Base-by-base conservation (phyloP, 1,140 invertebrate genomes). In the Physella acuta region DNA sequence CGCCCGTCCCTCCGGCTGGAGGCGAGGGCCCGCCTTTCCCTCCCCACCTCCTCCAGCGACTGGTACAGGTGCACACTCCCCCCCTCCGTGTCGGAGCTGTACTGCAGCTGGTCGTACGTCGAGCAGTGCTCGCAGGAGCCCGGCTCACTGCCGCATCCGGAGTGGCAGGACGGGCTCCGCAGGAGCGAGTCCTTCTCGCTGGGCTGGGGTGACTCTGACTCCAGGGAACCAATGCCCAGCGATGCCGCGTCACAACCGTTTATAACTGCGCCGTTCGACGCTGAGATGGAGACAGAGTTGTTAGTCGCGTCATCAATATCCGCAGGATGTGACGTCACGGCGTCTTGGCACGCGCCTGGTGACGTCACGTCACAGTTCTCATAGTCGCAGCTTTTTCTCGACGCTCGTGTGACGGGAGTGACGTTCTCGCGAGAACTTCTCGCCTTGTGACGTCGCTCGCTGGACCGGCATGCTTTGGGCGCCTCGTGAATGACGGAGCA, bases 401-500 rank as follows among this genome's bases (percentile, higher is more conserved):
- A 31, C 24, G 14, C 30, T 3, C 2, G 34, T 3, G n/a, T 1
- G 1, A 20, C 44, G 31, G 30, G 36, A 1, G 2, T 5, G 5
- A 24, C 2, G 20, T 62, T 24, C 17, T 30, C 8, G n/a, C 2
- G 31, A 16, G 49, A 5, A 16, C 26, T 8, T 14, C 16, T 31
- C 2, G 14, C 14, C 36, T 33, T 64, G 49, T 0, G 20, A 24
- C 31, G 1, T 31, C 16, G 11, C 16, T 51, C 39, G 5, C 2
- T 44, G 26, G 26, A 3, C 16, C 3, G 62, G 2, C 39, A 20
- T 16, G 62, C 3, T 4, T 26, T 39, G 16, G 44, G 11, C 1
- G 62, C 62, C 24, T 64, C 62, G 26, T 64, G 49, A 31, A 64
- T 64, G 3, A 64, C 44, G 33, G 62, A 52, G 8, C 51, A 53